Evolutionary conservation across 2,113 vertebrate genomes (phyloP).

Genomic region (human (Homo sapiens)): DNA sequence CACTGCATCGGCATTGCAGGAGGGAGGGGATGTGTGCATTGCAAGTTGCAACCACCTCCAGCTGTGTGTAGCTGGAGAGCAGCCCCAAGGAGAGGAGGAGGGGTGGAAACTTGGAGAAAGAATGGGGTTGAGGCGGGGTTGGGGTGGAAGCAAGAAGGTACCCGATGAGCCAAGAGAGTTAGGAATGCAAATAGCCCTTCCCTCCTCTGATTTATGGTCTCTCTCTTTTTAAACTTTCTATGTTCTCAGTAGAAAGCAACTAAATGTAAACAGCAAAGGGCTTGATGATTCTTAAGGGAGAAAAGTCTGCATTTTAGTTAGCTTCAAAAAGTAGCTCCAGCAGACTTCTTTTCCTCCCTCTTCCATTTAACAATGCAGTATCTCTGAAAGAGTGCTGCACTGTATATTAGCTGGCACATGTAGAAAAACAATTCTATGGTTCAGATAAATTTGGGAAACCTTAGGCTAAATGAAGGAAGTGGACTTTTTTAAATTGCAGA

Average conservation of each 20-base stretch:
- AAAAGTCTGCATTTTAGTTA: not conserved
- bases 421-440: not conserved
- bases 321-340: not conserved
- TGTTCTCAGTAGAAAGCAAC: slow-evolving; percentile 24
- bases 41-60: not conserved
- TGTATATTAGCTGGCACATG: not conserved
- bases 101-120: not conserved
- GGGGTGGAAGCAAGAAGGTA: not conserved
- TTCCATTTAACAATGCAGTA: not conserved
- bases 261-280: not conserved
- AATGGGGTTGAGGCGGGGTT: not conserved
- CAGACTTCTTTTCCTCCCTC: not conserved
- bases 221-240: not conserved
- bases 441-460: not conserved
- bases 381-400: not conserved
- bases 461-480: not conserved
- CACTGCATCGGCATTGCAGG: not conserved
- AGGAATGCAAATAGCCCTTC: not conserved
- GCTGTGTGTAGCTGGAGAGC: not conserved
- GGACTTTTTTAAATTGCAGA: not conserved
- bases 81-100: not conserved
- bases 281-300: not conserved
- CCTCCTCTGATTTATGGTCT: not conserved
- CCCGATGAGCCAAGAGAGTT: not conserved
- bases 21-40: not conserved